Conservation (phyloP, 2,113 vertebrate genomes). For the Rhinolophus sinicus region DNA sequence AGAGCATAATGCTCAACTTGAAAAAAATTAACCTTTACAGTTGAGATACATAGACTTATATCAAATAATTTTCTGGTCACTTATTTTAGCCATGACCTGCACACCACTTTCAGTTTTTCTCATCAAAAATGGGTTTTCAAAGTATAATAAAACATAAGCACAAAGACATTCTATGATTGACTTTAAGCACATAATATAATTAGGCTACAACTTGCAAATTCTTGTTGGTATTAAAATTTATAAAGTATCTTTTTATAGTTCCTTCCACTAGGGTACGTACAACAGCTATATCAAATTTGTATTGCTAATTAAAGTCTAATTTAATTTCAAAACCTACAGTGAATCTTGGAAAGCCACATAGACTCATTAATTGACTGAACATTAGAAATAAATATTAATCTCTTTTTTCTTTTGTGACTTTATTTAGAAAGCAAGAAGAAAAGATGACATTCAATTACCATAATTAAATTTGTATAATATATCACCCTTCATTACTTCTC, state of each 20-base stretch:
- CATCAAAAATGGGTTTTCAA: neutral
- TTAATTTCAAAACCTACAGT: constrained; percentile 27
- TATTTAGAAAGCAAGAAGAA: constrained; percentile 83
- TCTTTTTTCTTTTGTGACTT: constrained; percentile 77
- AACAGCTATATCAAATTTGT: neutral
- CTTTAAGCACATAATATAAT: constrained; percentile 34
- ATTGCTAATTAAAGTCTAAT: constrained; percentile 46
- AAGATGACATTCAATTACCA: constrained; percentile 85
- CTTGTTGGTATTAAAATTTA: constrained; percentile 48
- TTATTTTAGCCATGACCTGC: neutral
- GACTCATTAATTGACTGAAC: constrained; percentile 81
- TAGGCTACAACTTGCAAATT: constrained; percentile 50
- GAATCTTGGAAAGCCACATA: constrained; percentile 53
- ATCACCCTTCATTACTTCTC: constrained; percentile 82
- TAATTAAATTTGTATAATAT: constrained; percentile 85
- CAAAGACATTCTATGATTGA: neutral
- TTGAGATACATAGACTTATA: neutral
- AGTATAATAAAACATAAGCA: neutral
- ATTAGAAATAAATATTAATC: constrained; percentile 82
- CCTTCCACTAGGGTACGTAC: neutral
- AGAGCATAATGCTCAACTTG: neutral
- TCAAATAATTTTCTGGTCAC: neutral
- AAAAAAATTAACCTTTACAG: neutral
- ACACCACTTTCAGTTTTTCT: neutral
- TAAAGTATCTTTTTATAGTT: constrained; percentile 36